Evolutionary conservation across 1,140 invertebrate genomes (phyloP).

Genomic region (Coboldia fuscipes): DNA sequence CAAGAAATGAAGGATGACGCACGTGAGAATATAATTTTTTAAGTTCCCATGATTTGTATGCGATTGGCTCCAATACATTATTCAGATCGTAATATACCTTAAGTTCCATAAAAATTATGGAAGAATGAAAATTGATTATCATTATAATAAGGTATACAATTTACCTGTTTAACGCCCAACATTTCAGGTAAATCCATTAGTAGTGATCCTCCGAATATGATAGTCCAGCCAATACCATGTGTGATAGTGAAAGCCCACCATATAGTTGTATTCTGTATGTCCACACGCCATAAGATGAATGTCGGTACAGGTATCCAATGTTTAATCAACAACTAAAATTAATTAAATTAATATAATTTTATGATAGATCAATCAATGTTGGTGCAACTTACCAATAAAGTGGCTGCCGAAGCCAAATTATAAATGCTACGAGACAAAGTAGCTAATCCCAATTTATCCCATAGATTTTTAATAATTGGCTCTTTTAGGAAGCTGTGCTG

Average conservation of each 20-base stretch:
- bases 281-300: slow-evolving; percentile 24
- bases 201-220: slow-evolving; percentile 35
- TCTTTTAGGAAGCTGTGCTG: slow-evolving; percentile 28
- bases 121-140: background rate
- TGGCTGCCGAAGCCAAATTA: slow-evolving; percentile 21
- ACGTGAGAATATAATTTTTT: slow-evolving; percentile 14
- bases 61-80: slow-evolving; percentile 9
- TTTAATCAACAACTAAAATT: slow-evolving; percentile 17
- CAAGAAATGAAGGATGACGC: slow-evolving; percentile 19
- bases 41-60: slow-evolving; percentile 13
- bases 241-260: slow-evolving; percentile 24
- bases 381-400: slow-evolving; percentile 14
- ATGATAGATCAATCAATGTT: background rate
- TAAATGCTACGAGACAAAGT: slow-evolving; percentile 27
- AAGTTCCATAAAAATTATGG: background rate
- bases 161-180: slow-evolving; percentile 32
- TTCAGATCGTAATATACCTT: slow-evolving; percentile 14
- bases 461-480: slow-evolving; percentile 19
- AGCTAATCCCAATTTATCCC: slow-evolving; percentile 17
- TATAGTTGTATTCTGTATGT: slow-evolving; percentile 18
- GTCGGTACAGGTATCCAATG: slow-evolving; percentile 24
- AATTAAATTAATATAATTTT: slow-evolving; percentile 13
- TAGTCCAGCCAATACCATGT: slow-evolving; percentile 30
- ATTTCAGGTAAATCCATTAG: slow-evolving; percentile 37
- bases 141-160: background rate